Percentiles rank a stretch among this genome's conserved stretches.
phyloP scores from a whole-genome alignment of 2,888 invertebrate genomes.

The Melieria crassipennis region DNA sequence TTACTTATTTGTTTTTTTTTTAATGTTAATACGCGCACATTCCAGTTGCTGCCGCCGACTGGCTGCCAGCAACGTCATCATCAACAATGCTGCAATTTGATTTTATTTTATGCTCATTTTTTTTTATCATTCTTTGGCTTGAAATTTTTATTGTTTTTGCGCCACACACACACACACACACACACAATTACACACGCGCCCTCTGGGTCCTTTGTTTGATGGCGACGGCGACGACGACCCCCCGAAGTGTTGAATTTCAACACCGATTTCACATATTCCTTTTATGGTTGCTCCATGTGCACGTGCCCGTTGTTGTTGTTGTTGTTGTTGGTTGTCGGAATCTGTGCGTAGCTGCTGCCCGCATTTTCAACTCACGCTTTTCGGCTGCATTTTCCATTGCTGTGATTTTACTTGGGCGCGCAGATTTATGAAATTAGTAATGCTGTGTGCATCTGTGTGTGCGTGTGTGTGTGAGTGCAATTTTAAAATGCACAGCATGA shows the following conservation, averaged over 20 bases:
- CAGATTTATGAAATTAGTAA: constrained; percentile 26
- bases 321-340: constrained; percentile 9
- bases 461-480: constrained; percentile 13
- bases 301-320: constrained; percentile 14
- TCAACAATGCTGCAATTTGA: too few species aligned
- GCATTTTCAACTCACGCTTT: neutral
- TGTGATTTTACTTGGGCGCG: neutral
- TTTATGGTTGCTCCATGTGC: neutral
- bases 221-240: constrained; percentile 25
- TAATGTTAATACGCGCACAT: too few species aligned
- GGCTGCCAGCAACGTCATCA: too few species aligned
- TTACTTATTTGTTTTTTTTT: too few species aligned
- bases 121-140: too few species aligned
- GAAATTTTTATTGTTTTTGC: too few species aligned
- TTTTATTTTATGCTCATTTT: too few species aligned
- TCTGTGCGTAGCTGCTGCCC: too few species aligned
- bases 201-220: too few species aligned
- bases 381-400: neutral
- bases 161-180: too few species aligned
- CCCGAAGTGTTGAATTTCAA: constrained; percentile 43
- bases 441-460: constrained; percentile 2
- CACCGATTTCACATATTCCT: constrained; percentile 36
- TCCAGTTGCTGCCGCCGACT: too few species aligned
- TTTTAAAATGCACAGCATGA: constrained; percentile 32
- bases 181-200: too few species aligned